Evolutionary conservation across 2,797 vertebrate species (phyloP).

Genomic region (Coregonus ussuriensis): DNA sequence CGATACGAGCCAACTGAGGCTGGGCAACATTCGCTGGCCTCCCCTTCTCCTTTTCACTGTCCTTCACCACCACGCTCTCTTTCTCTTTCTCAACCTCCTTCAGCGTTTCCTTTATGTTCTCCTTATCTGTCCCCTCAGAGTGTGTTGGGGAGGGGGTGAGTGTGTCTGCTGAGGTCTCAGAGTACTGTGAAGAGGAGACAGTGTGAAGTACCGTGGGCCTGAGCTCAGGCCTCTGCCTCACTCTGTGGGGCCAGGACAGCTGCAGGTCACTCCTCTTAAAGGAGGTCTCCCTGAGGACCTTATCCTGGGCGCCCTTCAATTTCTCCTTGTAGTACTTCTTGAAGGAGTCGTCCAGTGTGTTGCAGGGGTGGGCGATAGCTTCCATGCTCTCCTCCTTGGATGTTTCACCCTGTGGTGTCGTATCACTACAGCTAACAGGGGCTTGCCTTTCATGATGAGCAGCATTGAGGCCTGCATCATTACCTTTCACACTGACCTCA

Average conservation of each 20-base stretch:
- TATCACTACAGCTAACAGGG: conserved; percentile 29
- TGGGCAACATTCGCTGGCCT: conserved; percentile 68
- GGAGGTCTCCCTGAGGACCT: conserved; percentile 91
- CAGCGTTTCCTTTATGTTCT: background rate
- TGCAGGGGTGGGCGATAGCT: conserved; percentile 60
- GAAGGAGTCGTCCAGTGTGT: conserved; percentile 83
- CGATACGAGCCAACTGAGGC: conserved; percentile 68
- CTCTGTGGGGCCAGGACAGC: conserved; percentile 83
- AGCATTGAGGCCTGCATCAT: background rate
- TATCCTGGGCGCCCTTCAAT: conserved; percentile 90
- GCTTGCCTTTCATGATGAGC: too few relatives aligned
- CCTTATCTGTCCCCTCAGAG: conserved; percentile 53
- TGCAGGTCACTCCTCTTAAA: conserved; percentile 94
- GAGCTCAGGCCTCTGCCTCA: conserved; percentile 74
- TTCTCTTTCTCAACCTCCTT: background rate
- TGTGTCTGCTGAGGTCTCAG: conserved; percentile 65
- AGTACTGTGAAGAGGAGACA: conserved; percentile 50
- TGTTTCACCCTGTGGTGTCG: conserved; percentile 19
- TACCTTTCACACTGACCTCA: conserved; percentile 35
- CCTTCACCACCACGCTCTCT: background rate
- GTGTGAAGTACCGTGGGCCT: conserved; percentile 72
- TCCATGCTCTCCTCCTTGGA: conserved; percentile 35
- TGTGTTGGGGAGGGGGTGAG: conserved; percentile 55
- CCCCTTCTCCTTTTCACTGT: conserved; percentile 60
- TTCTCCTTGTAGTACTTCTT: conserved; percentile 91